A percentile compares a stretch with the other conserved stretches of the same genome.
Evolutionary conservation across 1,140 invertebrate species (phyloP).

Genomic region (Drosophila malerkotliana): DNA sequence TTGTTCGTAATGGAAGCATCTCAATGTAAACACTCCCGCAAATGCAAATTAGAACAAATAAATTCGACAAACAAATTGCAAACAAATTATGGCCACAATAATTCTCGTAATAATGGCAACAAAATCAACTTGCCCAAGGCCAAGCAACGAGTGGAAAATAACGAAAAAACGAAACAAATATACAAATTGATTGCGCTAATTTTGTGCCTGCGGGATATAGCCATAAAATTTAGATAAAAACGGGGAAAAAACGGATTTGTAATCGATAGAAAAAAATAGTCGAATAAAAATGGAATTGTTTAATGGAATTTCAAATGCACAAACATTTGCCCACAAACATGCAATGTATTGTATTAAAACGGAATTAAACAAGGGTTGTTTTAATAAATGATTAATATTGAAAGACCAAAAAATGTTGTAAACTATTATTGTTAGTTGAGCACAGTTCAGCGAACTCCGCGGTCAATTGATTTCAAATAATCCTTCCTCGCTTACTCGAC

Average conservation of each 20-base stretch:
- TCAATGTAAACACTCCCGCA: conserved; percentile 19
- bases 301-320: not conserved
- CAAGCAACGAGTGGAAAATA: conserved; percentile 15
- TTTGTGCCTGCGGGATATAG: conserved; percentile 13
- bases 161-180: conserved; percentile 29
- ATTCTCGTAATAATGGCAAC: conserved; percentile 45
- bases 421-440: too few species aligned
- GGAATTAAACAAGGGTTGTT: not conserved
- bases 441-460: not conserved
- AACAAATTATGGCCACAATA: conserved; percentile 48
- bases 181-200: conserved; percentile 55
- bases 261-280: conserved; percentile 2
- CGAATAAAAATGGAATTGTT: not conserved
- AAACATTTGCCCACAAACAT: not conserved
- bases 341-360: not conserved
- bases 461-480: not conserved
- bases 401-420: too few species aligned
- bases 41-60: conserved; percentile 57
- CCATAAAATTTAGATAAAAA: conserved; percentile 21
- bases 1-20: conserved; percentile 23
- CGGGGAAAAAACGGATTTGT: not conserved
- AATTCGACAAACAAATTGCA: conserved; percentile 45
- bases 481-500: not conserved
- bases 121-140: conserved; percentile 44
- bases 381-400: not conserved